Conservation (phyloP, 1,140 invertebrate genomes). For the Dreissena polymorpha region DNA sequence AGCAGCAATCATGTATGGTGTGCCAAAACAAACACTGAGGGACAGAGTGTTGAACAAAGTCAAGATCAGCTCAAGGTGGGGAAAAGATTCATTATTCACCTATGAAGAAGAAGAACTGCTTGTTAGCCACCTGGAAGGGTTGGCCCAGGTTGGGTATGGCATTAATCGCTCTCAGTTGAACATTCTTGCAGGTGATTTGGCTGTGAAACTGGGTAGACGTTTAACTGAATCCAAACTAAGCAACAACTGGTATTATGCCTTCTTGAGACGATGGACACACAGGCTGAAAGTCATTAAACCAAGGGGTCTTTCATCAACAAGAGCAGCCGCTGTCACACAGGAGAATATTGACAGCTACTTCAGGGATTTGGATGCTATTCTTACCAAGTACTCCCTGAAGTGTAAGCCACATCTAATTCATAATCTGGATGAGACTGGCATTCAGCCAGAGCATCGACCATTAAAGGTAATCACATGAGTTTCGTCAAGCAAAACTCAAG, state of each 20-base stretch:
- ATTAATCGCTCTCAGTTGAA: background rate
- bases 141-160: background rate
- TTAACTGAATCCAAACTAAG: background rate
- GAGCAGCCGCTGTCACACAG: slow-evolving; percentile 2
- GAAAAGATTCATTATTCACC: no score
- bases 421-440: slow-evolving; percentile 11
- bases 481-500: slow-evolving; percentile 11
- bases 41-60: no score
- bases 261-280: slow-evolving; percentile 4
- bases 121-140: slow-evolving; percentile 14
- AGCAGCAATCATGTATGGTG: no score
- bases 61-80: no score
- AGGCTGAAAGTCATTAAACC: background rate
- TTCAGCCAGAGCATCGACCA: slow-evolving; percentile 28
- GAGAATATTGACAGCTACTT: slow-evolving; percentile 9
- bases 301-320: slow-evolving; percentile 15
- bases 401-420: slow-evolving; percentile 18
- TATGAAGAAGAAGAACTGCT: no score
- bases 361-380: background rate
- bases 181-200: background rate
- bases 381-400: slow-evolving; percentile 10
- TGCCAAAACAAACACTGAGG: no score
- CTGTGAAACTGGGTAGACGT: background rate
- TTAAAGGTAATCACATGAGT: slow-evolving; percentile 24
- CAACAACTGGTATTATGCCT: background rate